phyloP scores from a whole-genome alignment of 2,797 vertebrate genomes.

The Caiman crocodilus region DNA sequence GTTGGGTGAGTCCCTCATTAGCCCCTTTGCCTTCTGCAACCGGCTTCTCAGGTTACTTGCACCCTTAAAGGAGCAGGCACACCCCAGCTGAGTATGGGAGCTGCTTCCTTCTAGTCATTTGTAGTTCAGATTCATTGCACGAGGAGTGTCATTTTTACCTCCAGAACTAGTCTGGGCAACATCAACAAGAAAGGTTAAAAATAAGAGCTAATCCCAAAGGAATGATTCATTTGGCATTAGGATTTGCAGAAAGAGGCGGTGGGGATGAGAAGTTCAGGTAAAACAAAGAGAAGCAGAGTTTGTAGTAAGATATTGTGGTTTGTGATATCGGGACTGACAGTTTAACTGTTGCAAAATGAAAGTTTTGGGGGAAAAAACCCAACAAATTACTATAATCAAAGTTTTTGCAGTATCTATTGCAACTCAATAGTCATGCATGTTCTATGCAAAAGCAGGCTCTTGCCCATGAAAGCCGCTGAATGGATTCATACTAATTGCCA shows the following conservation, averaged over 20 bases:
- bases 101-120: constrained; percentile 61
- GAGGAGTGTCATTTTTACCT: constrained; percentile 67
- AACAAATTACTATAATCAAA: constrained; percentile 56
- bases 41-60: no score
- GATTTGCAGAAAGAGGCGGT: constrained; percentile 58
- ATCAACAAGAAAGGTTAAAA: constrained; percentile 64
- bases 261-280: constrained; percentile 70
- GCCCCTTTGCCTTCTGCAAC: no score
- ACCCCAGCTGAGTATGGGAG: constrained; percentile 11
- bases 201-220: constrained; percentile 72
- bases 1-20: no score
- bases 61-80: no score
- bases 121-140: constrained; percentile 53
- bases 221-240: constrained; percentile 76
- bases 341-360: constrained; percentile 46
- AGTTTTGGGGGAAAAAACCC: constrained; percentile 29
- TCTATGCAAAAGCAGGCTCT: constrained; percentile 16
- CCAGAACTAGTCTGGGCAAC: constrained; percentile 78
- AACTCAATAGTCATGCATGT: not conserved
- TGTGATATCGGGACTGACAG: constrained; percentile 36
- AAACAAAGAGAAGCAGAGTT: constrained; percentile 55
- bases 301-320: constrained; percentile 59
- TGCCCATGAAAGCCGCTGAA: constrained; percentile 61
- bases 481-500: constrained; percentile 47
- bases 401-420: constrained; percentile 27